These are phyloP conservation scores for Copsychus sechellarum DNA, from an alignment of 2,113 vertebrate species.

Conservation along the genomic window DNA sequence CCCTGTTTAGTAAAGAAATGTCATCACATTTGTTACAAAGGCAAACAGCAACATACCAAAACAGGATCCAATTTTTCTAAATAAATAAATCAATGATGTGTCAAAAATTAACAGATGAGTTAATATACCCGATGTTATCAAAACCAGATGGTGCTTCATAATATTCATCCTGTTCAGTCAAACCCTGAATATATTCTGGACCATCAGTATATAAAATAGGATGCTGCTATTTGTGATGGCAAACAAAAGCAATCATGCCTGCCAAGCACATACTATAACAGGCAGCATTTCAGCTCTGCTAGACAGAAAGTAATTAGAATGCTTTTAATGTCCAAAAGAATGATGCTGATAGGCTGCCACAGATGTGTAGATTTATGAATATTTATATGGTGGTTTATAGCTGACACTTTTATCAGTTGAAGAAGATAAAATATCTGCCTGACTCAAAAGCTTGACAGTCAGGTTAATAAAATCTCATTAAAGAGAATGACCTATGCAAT, in stretches of 20 bases:
- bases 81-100: constrained; percentile 82
- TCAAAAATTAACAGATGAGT: constrained; percentile 84
- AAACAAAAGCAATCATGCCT: constrained; percentile 89
- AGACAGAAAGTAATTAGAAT: constrained; percentile 90
- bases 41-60: constrained; percentile 76
- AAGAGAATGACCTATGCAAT: constrained; percentile 94
- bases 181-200: constrained; percentile 82
- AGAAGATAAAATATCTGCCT: constrained; percentile 97
- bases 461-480: constrained; percentile 99
- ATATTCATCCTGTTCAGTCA: constrained; percentile 81
- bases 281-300: constrained; percentile 85
- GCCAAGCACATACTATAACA: constrained; percentile 85
- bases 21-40: constrained; percentile 71
- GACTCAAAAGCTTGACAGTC: constrained; percentile 87
- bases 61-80: constrained; percentile 77
- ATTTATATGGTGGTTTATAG: constrained; percentile 93
- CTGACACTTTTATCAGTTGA: constrained; percentile 92
- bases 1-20: constrained; percentile 63
- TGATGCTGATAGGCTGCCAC: constrained; percentile 89
- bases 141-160: constrained; percentile 80
- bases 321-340: constrained; percentile 89
- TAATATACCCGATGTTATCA: constrained; percentile 76
- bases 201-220: constrained; percentile 83
- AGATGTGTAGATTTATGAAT: constrained; percentile 99
- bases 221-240: constrained; percentile 86